Conservation (phyloP, 2,797 vertebrate species). For the Xyrichtys novacula region DNA sequence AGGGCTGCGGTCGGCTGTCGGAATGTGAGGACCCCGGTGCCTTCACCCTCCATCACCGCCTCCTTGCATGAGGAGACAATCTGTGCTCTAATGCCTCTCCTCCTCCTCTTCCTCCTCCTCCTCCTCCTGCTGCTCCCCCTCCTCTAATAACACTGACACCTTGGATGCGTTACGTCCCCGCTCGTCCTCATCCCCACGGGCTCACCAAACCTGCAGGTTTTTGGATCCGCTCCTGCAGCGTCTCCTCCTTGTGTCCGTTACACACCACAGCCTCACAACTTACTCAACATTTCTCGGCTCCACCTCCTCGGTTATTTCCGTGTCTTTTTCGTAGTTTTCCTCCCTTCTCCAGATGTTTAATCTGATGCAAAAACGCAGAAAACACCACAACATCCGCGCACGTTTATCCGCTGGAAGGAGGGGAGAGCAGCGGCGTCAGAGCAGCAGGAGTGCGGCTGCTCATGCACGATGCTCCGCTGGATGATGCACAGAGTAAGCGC, state of each 20-base stretch:
- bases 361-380: neutral
- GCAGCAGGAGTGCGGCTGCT: conserved; percentile 33
- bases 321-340: conserved; percentile 26
- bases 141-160: conserved; percentile 56
- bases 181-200: conserved; percentile 58
- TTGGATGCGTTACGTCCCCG: conserved; percentile 52
- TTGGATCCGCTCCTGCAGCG: conserved; percentile 25
- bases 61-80: conserved; percentile 64
- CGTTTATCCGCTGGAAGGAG: conserved; percentile 35
- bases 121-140: conserved; percentile 7
- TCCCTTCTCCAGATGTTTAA: neutral
- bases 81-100: conserved; percentile 27
- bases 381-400: conserved; percentile 29
- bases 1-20: conserved; percentile 64
- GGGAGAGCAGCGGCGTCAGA: conserved; percentile 3
- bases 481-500: conserved; percentile 14
- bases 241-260: conserved; percentile 29
- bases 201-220: conserved; percentile 54
- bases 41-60: conserved; percentile 87
- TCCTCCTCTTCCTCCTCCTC: neutral
- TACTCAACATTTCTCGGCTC: neutral
- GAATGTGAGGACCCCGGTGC: conserved; percentile 68
- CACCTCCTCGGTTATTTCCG: conserved; percentile 10
- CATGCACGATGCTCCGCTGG: conserved; percentile 52
- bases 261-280: conserved; percentile 29